Percentiles rank a stretch among this genome's conserved stretches.
These are phyloP conservation scores for Abrostola triplasia DNA, from an alignment of 2,888 invertebrate species.

Conservation along the genomic window DNA sequence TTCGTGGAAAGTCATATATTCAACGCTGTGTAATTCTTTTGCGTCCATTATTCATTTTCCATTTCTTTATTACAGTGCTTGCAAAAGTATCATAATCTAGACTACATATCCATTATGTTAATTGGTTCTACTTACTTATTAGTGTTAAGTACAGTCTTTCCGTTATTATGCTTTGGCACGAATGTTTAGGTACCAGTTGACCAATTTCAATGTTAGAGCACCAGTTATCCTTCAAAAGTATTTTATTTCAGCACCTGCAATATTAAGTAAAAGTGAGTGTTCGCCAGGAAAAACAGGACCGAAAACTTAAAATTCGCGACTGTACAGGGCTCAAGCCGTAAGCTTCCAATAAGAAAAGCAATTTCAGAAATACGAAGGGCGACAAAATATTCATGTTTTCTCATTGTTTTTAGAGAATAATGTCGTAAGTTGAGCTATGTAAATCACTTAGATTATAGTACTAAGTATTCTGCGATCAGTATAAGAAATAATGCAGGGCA, in stretches of 20 bases:
- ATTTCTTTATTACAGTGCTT: not conserved
- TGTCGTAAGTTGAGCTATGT: constrained; percentile 14
- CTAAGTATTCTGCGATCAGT: constrained; percentile 10
- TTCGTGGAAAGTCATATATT: not conserved
- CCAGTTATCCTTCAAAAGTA: not conserved
- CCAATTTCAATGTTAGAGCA: not conserved
- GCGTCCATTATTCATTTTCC: not conserved
- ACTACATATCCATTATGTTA: not conserved
- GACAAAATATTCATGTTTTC: constrained; percentile 24
- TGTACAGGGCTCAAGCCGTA: constrained; percentile 24
- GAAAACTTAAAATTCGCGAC: constrained; percentile 17
- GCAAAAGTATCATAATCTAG: not conserved
- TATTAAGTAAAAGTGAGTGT: not conserved
- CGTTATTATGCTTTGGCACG: not conserved
- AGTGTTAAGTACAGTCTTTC: too few relatives aligned
- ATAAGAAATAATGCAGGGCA: not conserved
- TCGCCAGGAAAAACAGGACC: not conserved
- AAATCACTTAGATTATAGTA: constrained; percentile 20
- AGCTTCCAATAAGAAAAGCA: constrained; percentile 42
- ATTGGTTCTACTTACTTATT: too few relatives aligned
- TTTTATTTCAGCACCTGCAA: not conserved
- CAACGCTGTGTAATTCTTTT: not conserved
- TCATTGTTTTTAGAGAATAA: constrained; percentile 15
- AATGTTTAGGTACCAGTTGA: not conserved
- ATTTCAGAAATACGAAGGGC: constrained; percentile 37